A percentile compares a stretch with the other conserved stretches of the same genome.
These are phyloP conservation scores for Diadumene lineata DNA, from an alignment of 92 coral and sea anemone species.

Conservation along the genomic window DNA sequence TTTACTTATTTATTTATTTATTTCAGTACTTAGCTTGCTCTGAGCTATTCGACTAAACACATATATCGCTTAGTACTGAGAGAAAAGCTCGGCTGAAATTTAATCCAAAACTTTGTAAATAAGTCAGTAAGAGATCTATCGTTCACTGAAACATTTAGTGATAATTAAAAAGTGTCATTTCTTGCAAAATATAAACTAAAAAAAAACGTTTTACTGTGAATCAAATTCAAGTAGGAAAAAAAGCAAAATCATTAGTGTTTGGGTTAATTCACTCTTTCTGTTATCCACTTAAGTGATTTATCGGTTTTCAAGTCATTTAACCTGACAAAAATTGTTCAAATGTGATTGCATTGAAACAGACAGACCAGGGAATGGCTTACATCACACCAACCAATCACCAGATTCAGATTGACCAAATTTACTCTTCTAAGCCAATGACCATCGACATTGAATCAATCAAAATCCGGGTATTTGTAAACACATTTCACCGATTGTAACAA, in stretches of 20 bases:
- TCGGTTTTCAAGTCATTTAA: slow-evolving; percentile 9
- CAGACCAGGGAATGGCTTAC: slow-evolving; percentile 12
- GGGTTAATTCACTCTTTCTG: not conserved
- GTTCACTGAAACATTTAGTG: no score
- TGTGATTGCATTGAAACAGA: slow-evolving; percentile 1
- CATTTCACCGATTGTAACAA: slow-evolving; percentile 10
- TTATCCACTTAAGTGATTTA: slow-evolving; percentile 2
- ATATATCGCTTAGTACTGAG: not conserved
- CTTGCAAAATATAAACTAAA: not conserved
- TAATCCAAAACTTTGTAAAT: no score
- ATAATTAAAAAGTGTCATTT: not conserved
- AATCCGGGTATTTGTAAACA: slow-evolving; percentile 10
- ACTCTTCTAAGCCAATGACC: slow-evolving; percentile 17
- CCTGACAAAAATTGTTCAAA: slow-evolving; percentile 13
- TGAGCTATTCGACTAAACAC: not conserved
- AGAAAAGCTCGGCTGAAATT: not conserved
- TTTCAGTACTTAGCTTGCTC: not conserved
- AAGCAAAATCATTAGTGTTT: not conserved
- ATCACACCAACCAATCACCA: not conserved
- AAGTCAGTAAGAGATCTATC: not conserved
- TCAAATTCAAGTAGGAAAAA: not conserved
- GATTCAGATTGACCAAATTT: not conserved
- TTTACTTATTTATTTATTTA: not conserved
- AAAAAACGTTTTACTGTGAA: not conserved
- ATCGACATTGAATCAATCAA: slow-evolving; percentile 1